Evolutionary conservation across 1,140 invertebrate species (phyloP).

Genomic region (Adoxophyes honmai): DNA sequence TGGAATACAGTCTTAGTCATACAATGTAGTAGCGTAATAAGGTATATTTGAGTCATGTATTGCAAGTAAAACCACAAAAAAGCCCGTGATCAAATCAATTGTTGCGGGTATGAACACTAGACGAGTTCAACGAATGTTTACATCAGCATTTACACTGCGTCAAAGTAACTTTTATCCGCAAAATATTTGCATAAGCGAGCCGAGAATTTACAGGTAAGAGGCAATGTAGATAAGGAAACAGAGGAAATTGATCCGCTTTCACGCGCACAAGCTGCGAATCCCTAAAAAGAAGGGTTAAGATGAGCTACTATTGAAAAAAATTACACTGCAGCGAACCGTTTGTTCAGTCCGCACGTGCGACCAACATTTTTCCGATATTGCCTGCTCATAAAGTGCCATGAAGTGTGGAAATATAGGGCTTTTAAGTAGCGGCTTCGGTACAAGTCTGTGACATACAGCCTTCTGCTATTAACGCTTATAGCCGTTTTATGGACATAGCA

Average conservation of each 20-base stretch:
- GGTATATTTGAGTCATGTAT: background rate
- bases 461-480: conserved; percentile 10
- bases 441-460: conserved; percentile 13
- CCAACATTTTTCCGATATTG: conserved; percentile 63
- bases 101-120: too few relatives aligned
- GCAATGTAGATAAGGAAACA: background rate
- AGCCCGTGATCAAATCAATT: too few relatives aligned
- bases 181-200: too few relatives aligned
- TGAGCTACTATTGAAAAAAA: conserved; percentile 23
- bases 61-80: too few relatives aligned
- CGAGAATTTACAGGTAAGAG: too few relatives aligned
- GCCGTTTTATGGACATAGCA: conserved; percentile 7
- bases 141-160: too few relatives aligned
- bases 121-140: too few relatives aligned
- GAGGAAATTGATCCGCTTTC: background rate
- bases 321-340: conserved; percentile 22
- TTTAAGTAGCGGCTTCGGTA: conserved; percentile 39
- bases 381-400: conserved; percentile 42
- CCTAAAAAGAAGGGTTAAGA: conserved; percentile 9
- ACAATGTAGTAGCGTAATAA: conserved; percentile 7
- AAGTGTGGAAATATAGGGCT: conserved; percentile 32
- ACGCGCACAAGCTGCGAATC: background rate
- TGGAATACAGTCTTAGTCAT: conserved; percentile 11
- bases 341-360: conserved; percentile 38
- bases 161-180: too few relatives aligned